Evolutionary conservation across 2,797 vertebrate genomes (phyloP).

Genomic region (Gymnothorax javanicus): DNA sequence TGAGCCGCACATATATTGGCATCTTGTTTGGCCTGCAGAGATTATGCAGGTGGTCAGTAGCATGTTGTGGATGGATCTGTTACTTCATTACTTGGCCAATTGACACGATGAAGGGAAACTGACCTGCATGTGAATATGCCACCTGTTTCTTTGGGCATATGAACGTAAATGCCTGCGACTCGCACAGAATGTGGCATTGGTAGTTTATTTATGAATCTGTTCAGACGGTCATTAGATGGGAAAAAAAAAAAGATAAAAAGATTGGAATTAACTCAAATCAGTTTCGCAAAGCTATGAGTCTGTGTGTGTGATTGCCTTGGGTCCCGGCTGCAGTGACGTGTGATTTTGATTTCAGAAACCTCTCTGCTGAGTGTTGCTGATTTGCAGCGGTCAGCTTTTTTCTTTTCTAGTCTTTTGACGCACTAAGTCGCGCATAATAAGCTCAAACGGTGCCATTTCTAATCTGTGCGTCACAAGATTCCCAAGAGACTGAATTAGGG

Average conservation of each 20-base stretch:
- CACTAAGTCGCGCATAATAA: slow-evolving; percentile 54
- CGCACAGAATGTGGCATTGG: neutral
- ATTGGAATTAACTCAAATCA: too few relatives aligned
- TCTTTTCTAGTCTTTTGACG: slow-evolving; percentile 36
- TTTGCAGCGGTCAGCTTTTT: slow-evolving; percentile 34
- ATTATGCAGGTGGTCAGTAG: too few relatives aligned
- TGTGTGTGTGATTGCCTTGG: neutral
- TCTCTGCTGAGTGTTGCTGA: neutral
- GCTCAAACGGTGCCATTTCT: slow-evolving; percentile 44
- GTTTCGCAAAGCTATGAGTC: too few relatives aligned
- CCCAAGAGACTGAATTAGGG: slow-evolving; percentile 15
- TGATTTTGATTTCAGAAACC: neutral
- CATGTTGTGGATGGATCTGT: too few relatives aligned
- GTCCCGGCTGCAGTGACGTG: neutral
- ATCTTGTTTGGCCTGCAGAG: too few relatives aligned
- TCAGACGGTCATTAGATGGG: neutral
- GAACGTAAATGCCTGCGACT: too few relatives aligned
- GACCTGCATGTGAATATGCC: too few relatives aligned
- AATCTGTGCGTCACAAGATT: slow-evolving; percentile 37
- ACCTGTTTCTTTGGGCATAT: too few relatives aligned
- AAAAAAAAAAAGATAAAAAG: neutral
- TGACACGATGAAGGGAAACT: too few relatives aligned
- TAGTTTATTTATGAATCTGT: neutral
- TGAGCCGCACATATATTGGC: too few relatives aligned
- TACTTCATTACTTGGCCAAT: neutral